Evolutionary conservation across 35 echinoderm and acorn worm genomes (phyloP), one percentile per base, ranked within the genome.

Genomic region (Lytechinus variegatus): DNA sequence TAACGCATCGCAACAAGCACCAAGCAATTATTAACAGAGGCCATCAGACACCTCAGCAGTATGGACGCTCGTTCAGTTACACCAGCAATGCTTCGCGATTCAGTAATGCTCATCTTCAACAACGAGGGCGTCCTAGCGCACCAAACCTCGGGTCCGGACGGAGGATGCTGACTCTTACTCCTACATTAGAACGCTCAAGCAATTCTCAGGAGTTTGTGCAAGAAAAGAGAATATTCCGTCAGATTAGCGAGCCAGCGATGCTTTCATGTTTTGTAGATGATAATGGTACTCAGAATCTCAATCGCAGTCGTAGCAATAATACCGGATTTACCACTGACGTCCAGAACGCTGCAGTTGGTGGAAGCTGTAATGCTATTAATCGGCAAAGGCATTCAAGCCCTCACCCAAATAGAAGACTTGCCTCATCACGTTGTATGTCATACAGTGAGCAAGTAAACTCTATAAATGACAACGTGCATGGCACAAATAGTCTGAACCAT

Each of bases 261-360:
- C 53, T 93, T 19, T 56, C 53, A 9, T 93, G 55, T 57, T 27
- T 93, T 57, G 92, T 54, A 10, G 53, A 93, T 16, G 92, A 93
- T 3, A 54, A 57, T 44, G 53, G 92, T 27, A 8, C 53, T 5
- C 92, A 57, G 92, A 54, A 93, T 93, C 53, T 93, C 14, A 93
- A 93, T 93, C 92, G 92, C 24, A 93, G 92, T 93, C 92, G 92
- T 57, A 93, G 92, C 55, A 93, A 93, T 54, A 93, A 93, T 57
- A 93, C 92, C 4, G 92, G 92, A 27, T 93, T 93, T 55, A 53
- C 92, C 4, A 19, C 9, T 54, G 92, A 93, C 13, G 9, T 27
- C 10, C 53, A n/a, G n/a, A 27, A 54, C n/a, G 12, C 9, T 9
- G 28, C 9, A 10, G 53, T 57, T 57, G 53, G 92, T 16, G 92